These are phyloP conservation scores for Drosophila teissieri DNA, from an alignment of 1,140 invertebrate species.

Conservation along the genomic window DNA sequence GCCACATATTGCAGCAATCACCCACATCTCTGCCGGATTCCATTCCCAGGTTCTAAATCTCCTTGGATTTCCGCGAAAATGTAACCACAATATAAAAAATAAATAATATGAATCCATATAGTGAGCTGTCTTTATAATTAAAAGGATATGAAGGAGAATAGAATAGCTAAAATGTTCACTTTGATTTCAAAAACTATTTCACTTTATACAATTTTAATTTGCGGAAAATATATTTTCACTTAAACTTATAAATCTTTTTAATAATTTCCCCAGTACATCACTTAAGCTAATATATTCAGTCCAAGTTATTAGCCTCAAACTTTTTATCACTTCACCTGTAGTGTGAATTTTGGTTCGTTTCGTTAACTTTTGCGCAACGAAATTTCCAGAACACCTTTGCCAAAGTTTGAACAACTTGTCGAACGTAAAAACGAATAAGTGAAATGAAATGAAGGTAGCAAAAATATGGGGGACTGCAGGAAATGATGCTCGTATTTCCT, in stretches of 20 bases:
- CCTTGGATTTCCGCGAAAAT: too few species aligned
- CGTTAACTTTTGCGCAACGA: conserved; percentile 28
- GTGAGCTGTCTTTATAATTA: too few species aligned
- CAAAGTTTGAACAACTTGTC: conserved; percentile 35
- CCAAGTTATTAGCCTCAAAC: conserved; percentile 7
- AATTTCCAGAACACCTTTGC: conserved; percentile 43
- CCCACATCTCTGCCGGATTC: background rate
- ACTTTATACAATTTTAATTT: background rate
- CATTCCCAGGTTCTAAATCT: background rate
- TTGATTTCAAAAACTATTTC: too few species aligned
- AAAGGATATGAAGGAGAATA: too few species aligned
- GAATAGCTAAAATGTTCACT: too few species aligned
- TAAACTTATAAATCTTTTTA: background rate
- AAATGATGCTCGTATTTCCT: conserved; percentile 33
- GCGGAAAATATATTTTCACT: background rate
- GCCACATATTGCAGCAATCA: conserved; percentile 3
- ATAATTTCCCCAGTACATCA: background rate
- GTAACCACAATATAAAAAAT: too few species aligned
- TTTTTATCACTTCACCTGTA: background rate
- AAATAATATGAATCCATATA: too few species aligned
- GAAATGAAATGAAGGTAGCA: conserved; percentile 17
- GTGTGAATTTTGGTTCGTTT: conserved; percentile 22
- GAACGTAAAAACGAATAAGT: conserved; percentile 7
- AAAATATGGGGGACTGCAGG: conserved; percentile 7
- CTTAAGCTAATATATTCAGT: background rate